Evolutionary conservation across 2,888 invertebrate species (phyloP).

Genomic region (Ennomos quercinarius): DNA sequence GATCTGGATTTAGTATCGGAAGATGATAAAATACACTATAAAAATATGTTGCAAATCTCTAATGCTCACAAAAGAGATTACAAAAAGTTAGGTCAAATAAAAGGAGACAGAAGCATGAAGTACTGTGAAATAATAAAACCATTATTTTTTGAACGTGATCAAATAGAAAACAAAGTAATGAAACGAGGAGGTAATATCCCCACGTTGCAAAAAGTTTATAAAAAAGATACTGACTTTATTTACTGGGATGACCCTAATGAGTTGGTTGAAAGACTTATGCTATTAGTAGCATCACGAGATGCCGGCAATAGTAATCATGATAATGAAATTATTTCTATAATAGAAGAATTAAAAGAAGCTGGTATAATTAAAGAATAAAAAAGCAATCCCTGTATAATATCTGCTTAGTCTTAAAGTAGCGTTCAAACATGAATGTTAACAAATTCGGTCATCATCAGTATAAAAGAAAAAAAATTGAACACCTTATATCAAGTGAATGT

Average conservation of each 20-base stretch:
- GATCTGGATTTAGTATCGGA: background rate
- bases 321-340: constrained; percentile 16
- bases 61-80: constrained; percentile 9
- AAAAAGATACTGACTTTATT: constrained; percentile 34
- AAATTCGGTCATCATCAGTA: constrained; percentile 1
- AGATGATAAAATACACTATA: constrained; percentile 4
- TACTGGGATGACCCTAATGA: constrained; percentile 45
- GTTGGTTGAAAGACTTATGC: constrained; percentile 37
- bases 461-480: background rate
- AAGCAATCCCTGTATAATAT: background rate
- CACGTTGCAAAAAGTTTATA: background rate
- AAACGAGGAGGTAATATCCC: background rate
- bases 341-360: constrained; percentile 10
- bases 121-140: constrained; percentile 7
- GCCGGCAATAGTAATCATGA: constrained; percentile 41
- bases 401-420: background rate
- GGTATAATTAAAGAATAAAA: constrained; percentile 8
- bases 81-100: background rate
- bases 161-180: too few relatives aligned
- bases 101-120: constrained; percentile 8
- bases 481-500: background rate
- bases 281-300: constrained; percentile 36
- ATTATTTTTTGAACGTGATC: background rate
- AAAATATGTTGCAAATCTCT: constrained; percentile 4
- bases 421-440: constrained; percentile 8